Conservation (phyloP, 2,113 vertebrate species). For the Neolamprologus falcicula region DNA sequence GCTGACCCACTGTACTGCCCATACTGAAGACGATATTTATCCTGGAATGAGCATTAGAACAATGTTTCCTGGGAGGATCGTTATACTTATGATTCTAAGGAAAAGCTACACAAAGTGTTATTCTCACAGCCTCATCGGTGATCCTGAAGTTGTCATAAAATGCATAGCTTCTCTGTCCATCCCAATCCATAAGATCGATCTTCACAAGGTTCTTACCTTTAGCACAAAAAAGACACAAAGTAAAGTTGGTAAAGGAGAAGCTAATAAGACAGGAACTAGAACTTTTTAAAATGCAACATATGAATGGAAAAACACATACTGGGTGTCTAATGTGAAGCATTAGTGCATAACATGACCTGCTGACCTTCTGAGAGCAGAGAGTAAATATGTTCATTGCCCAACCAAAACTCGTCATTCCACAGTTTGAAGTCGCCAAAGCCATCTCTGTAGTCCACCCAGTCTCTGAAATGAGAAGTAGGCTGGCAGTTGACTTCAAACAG, state of each 20-base stretch:
- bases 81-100: not conserved
- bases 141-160: slow-evolving; percentile 82
- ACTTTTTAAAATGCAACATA: not conserved
- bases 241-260: not conserved
- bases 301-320: not conserved
- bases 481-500: not conserved
- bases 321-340: not conserved
- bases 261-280: not conserved
- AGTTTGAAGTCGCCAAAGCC: slow-evolving; percentile 84
- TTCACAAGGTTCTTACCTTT: slow-evolving; percentile 78
- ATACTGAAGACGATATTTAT: slow-evolving; percentile 81
- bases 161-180: slow-evolving; percentile 72
- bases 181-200: slow-evolving; percentile 87
- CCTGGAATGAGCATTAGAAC: slow-evolving; percentile 50
- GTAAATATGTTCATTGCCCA: slow-evolving; percentile 83
- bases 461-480: slow-evolving; percentile 56
- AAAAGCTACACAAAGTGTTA: not conserved
- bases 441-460: slow-evolving; percentile 84
- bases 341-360: not conserved
- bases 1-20: slow-evolving; percentile 79
- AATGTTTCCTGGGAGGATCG: not conserved
- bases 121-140: slow-evolving; percentile 71
- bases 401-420: slow-evolving; percentile 86
- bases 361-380: slow-evolving; percentile 75
- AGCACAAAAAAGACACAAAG: not conserved